Base-by-base conservation (phyloP, 2,888 invertebrate species). In the Himalopsyche japonica region DNA sequence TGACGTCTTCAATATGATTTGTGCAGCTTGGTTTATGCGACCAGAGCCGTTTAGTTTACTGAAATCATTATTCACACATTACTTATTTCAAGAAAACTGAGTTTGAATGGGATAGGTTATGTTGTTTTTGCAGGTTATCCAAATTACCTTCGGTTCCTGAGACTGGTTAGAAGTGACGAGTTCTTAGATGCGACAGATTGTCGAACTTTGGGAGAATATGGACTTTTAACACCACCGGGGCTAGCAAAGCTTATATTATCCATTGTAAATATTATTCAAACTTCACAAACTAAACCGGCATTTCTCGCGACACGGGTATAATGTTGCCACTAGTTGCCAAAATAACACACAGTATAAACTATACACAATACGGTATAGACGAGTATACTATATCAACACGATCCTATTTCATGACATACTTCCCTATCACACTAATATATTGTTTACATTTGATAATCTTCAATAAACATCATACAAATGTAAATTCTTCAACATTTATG, bases 1-100 rank as follows among this genome's bases (percentile, higher is more conserved):
- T 30, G 95, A 93, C 0, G 96, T 95, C 88, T 96, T 95, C 88
- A 95, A 94, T 76, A 97, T 93, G 8, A 97, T 92, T 90, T 97
- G 95, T 24, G 95, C 94, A 0, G 95, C 94, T 88, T 95, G 95
- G 85, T 93, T 93, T 0, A 94, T 94, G 85, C 94, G 92, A 32
- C 93, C 94, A 0, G 94, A 94, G 0, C 93, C 88, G 88, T 94
- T 94, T 76, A 92, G 90, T 76, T 93, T 91, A 48, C 93, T 93
- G 86, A 84, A 90, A 90, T 32, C 76, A 79, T 64, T 34, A 49
- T 43, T 15, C 24, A 57, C 34, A 24, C n/a, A 15, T 12, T 18
- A 77, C 20, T n/a, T 24, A 81, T 64, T 80, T 64, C 20, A 37
- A 30, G 24, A 80, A 57, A 30, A 18, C 18, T 30, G 10, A 3